These are phyloP conservation scores for Baronia brevicornis DNA, from an alignment of 2,888 invertebrate species.

Conservation along the genomic window DNA sequence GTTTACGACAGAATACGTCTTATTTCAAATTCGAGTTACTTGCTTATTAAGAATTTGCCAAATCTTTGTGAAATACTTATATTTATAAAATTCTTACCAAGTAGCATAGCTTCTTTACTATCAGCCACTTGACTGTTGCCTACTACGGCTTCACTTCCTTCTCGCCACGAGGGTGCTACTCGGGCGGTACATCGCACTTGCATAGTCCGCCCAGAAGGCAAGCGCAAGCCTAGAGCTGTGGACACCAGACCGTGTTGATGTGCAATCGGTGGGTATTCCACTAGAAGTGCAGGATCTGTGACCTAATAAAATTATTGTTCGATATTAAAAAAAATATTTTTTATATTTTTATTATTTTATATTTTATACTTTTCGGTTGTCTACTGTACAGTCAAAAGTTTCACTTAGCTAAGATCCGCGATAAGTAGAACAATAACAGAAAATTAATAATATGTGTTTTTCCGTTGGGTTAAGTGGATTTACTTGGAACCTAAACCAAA, in stretches of 20 bases:
- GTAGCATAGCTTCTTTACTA: constrained; percentile 66
- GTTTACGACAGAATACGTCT: no score
- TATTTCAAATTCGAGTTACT: no score
- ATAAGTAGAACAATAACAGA: no score
- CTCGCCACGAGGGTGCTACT: constrained; percentile 64
- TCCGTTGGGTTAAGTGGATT: no score
- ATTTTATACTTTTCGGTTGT: no score
- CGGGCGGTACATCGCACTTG: constrained; percentile 62
- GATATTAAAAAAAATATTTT: not conserved
- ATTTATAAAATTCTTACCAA: constrained; percentile 38
- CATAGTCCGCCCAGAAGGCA: constrained; percentile 59
- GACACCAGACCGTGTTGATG: constrained; percentile 61
- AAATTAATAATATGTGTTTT: no score
- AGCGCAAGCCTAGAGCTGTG: constrained; percentile 55
- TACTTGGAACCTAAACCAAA: no score
- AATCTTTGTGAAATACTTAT: constrained; percentile 5
- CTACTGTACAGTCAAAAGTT: no score
- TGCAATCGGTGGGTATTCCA: constrained; percentile 58
- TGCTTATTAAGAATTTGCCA: no score
- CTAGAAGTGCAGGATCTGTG: constrained; percentile 49
- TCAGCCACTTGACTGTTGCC: constrained; percentile 63
- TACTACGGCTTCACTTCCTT: constrained; percentile 66
- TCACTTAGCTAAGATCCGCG: no score
- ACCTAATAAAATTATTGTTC: constrained; percentile 35
- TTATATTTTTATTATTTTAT: not conserved